phyloP scores from a whole-genome alignment of 2,797 vertebrate genomes.

The Bucorvus abyssinicus region DNA sequence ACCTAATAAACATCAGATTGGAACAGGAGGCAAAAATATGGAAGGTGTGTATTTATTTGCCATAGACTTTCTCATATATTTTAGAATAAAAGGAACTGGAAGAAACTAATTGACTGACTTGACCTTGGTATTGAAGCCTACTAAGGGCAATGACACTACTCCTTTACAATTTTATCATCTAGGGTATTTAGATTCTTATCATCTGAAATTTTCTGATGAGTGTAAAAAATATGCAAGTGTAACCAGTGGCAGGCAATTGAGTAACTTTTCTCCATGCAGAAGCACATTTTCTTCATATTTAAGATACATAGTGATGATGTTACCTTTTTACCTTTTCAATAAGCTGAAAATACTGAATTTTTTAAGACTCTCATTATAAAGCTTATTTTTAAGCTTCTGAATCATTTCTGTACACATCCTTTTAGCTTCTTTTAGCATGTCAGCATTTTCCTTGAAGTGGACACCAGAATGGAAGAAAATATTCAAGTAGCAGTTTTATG shows the following conservation, averaged over 20 bases:
- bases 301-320: fast-evolving
- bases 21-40: neutral
- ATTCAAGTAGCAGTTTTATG: neutral
- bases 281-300: neutral
- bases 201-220: neutral
- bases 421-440: neutral
- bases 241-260: neutral
- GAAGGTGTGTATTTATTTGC: neutral
- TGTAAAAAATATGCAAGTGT: neutral
- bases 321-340: neutral
- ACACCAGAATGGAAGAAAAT: neutral
- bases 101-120: neutral
- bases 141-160: neutral
- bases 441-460: neutral
- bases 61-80: neutral
- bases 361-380: neutral
- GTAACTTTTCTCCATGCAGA: neutral
- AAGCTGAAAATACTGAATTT: neutral
- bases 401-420: neutral
- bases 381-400: neutral
- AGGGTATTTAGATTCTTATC: neutral
- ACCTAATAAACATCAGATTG: neutral
- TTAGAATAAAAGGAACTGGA: neutral
- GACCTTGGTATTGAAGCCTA: neutral
- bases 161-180: neutral